Evolutionary conservation across 2,797 vertebrate genomes (phyloP).

Genomic region (Pipistrellus nathusii): DNA sequence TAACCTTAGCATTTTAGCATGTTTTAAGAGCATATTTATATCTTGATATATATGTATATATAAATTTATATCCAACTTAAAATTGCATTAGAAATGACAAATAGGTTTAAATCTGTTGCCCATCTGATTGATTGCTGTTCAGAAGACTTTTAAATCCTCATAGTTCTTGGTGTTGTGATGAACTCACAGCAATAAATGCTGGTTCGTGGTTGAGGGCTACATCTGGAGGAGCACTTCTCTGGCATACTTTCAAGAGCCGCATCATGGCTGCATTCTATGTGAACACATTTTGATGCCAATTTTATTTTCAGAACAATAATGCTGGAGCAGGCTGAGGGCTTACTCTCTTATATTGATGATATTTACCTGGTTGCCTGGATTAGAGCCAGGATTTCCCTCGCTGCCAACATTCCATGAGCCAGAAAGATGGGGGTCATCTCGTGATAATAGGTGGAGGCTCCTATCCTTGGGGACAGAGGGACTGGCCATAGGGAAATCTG

Average conservation of each 20-base stretch:
- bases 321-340: not conserved
- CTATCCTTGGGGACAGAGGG: not conserved
- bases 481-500: not conserved
- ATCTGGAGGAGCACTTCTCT: not conserved
- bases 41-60: not conserved
- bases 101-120: not conserved
- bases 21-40: not conserved
- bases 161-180: not conserved
- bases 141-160: not conserved
- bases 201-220: not conserved
- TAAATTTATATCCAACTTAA: not conserved
- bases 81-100: slow-evolving; percentile 1
- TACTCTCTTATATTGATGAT: not conserved
- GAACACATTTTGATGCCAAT: not conserved
- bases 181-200: not conserved
- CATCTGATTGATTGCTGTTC: not conserved
- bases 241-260: not conserved
- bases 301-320: slow-evolving; percentile 28
- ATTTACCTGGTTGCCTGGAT: slow-evolving; percentile 9
- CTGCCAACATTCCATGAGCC: not conserved
- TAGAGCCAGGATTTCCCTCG: not conserved
- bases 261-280: not conserved
- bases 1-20: slow-evolving; percentile 37
- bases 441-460: not conserved
- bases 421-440: not conserved